Conservation (phyloP, 2,888 invertebrate species). For the Cheiracanthium punctorium region DNA sequence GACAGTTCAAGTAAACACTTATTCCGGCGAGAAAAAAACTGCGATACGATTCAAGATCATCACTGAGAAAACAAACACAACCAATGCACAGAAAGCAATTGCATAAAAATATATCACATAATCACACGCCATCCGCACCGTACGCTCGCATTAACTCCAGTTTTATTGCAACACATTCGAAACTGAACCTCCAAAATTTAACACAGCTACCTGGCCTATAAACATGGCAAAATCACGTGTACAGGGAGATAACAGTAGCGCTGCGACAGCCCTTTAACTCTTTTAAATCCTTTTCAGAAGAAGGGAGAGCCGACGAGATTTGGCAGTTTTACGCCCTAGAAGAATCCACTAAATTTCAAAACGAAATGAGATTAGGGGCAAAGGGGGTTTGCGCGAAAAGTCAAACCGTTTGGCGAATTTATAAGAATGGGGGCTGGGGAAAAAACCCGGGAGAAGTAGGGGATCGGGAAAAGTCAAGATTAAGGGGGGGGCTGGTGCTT, state of each 20-base stretch:
- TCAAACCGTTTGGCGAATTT: slow-evolving; percentile 57
- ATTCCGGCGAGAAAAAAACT: too few species aligned
- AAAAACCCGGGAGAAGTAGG: slow-evolving; percentile 6
- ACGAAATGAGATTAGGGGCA: slow-evolving; percentile 65
- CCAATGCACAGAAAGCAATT: too few species aligned
- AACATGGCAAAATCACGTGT: slow-evolving; percentile 58
- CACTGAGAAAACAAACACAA: too few species aligned
- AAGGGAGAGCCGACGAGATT: slow-evolving; percentile 42
- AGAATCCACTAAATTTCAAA: slow-evolving; percentile 63
- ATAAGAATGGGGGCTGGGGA: slow-evolving; percentile 32
- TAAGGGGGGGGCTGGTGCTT: slow-evolving; percentile 36
- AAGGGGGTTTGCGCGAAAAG: slow-evolving; percentile 48
- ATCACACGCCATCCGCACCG: neutral
- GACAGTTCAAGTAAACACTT: too few species aligned
- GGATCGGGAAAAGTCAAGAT: slow-evolving; percentile 32
- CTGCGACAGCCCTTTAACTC: slow-evolving; percentile 43
- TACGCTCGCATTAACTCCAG: neutral
- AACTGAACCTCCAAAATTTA: slow-evolving; percentile 1
- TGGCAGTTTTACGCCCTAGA: slow-evolving; percentile 66
- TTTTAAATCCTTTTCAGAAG: slow-evolving; percentile 54
- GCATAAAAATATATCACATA: too few species aligned
- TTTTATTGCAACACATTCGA: slow-evolving; percentile 15
- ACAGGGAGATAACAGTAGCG: slow-evolving; percentile 32
- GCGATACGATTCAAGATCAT: too few species aligned
- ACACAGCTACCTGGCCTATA: slow-evolving; percentile 25